Conservation (phyloP, 2,888 invertebrate species). For the Desoria tigrina region DNA sequence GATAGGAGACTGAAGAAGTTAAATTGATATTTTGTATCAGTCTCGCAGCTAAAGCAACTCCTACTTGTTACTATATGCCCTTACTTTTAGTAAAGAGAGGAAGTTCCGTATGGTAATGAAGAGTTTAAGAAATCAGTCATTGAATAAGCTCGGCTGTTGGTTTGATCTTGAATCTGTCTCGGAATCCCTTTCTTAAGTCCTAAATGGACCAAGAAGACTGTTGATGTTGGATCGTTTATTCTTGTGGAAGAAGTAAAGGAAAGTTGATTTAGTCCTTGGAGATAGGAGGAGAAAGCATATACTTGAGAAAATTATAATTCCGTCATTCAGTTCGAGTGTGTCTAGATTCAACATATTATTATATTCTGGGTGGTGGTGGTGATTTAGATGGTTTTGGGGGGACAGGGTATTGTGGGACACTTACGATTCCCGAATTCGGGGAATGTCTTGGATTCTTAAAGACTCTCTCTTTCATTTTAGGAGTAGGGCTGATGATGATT, state of each 20-base stretch:
- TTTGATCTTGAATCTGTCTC: too few species aligned
- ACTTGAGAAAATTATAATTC: background rate
- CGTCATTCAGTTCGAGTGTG: background rate
- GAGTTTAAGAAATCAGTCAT: background rate
- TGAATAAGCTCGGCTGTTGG: too few species aligned
- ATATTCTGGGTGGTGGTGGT: background rate
- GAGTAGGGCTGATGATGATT: conserved; percentile 46
- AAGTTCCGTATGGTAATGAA: conserved; percentile 13
- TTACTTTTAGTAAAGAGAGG: background rate
- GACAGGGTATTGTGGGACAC: too few species aligned
- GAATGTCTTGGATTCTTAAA: conserved; percentile 19
- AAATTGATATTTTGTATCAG: conserved; percentile 28
- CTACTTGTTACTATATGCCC: conserved; percentile 18
- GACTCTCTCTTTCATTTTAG: conserved; percentile 14
- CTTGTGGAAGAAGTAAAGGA: conserved; percentile 2
- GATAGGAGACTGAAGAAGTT: conserved; percentile 7
- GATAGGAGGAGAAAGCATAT: background rate
- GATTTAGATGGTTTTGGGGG: background rate
- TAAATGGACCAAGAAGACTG: too few species aligned
- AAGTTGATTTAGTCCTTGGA: conserved; percentile 32
- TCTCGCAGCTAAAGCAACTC: background rate
- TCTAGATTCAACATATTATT: background rate
- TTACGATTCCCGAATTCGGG: too few species aligned
- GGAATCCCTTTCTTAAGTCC: too few species aligned
- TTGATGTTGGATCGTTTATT: background rate